Evolutionary conservation across 2,888 invertebrate genomes (phyloP).

Genomic region (Quadriops clusia): DNA sequence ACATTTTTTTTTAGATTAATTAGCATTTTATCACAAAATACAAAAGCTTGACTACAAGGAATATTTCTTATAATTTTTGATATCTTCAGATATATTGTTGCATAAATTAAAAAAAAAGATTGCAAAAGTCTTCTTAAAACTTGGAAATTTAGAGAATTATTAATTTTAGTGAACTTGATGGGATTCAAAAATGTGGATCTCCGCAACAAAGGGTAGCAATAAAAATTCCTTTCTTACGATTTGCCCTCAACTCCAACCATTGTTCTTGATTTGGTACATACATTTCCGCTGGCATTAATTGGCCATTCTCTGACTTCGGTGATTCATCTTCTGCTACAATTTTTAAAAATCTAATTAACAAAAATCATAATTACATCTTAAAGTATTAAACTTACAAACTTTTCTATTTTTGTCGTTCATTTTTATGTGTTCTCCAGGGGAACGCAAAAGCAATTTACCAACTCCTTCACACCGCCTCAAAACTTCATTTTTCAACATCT

Average conservation of each 20-base stretch:
- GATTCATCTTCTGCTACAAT: constrained; percentile 36
- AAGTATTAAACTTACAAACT: not conserved
- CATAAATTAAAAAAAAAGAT: too few relatives aligned
- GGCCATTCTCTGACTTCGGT: constrained; percentile 34
- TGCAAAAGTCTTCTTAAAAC: too few relatives aligned
- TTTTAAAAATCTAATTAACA: not conserved
- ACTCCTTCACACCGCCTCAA: constrained; percentile 75
- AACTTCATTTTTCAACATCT: constrained; percentile 50
- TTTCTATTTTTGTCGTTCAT: constrained; percentile 41
- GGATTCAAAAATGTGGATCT: too few relatives aligned
- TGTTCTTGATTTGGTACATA: constrained; percentile 85
- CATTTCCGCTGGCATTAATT: constrained; percentile 81
- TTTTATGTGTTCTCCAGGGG: constrained; percentile 73
- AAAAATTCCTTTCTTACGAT: constrained; percentile 24
- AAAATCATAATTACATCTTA: not conserved
- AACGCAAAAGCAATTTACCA: constrained; percentile 63
- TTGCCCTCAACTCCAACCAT: constrained; percentile 68
- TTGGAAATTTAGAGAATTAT: too few relatives aligned
- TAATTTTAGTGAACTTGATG: too few relatives aligned
- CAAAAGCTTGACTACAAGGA: too few relatives aligned
- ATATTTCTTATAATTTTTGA: too few relatives aligned
- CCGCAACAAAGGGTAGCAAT: constrained; percentile 22
- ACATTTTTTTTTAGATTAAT: too few relatives aligned
- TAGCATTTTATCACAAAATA: too few relatives aligned
- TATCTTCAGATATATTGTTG: too few relatives aligned